Evolutionary conservation across 2,797 vertebrate genomes (phyloP), one percentile per base, ranked within the genome.

Genomic region (Loriculus beryllinus): DNA sequence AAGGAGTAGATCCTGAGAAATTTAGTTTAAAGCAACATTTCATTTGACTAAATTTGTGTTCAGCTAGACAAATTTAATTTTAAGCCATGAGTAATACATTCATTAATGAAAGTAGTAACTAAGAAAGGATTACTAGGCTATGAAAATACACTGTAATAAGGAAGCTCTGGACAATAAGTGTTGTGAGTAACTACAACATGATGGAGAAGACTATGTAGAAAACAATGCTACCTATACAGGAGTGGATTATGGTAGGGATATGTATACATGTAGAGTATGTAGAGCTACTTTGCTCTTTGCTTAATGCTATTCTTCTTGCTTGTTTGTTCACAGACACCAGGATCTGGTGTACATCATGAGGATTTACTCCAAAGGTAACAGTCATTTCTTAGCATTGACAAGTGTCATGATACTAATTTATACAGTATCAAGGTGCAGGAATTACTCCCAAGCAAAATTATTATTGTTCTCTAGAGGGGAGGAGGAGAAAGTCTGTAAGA

Each of bases 321-420:
- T 93, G 17, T 45, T 90, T 93, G 28, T 93, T 94, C 42, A 59
- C 87, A 97, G 97, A 39, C 43, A 45, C 22, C 37, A 64, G 62
- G 33, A 47, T 47, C 59, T 75, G 59, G 7, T 12, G 9, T 45
- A 25, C 33, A 14, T 26, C 28, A 19, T 43, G 69, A 85, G 22
- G 74, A 89, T n/a, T 59, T 92, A 40, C 57, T 89, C 54, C 94
- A 86, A 88, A 97, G 96, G 97, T 97, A 95, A 88, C 22, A 54
- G 31, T 40, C 15, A 79, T 70, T 47, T 72, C 4, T 43, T 78
- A 42, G 5, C 25, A 28, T 82, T 69, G 21, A 3, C n/a, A 56
- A 43, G 4, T 51, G 37, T 63, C 4, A 3, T 45, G n/a, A 18
- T 42, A 39, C 19, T 78, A 39, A 26, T 75, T 39, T 80, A 52